phyloP scores from a whole-genome alignment of 2,888 invertebrate species.

The Branchinecta sandiegonensis region DNA sequence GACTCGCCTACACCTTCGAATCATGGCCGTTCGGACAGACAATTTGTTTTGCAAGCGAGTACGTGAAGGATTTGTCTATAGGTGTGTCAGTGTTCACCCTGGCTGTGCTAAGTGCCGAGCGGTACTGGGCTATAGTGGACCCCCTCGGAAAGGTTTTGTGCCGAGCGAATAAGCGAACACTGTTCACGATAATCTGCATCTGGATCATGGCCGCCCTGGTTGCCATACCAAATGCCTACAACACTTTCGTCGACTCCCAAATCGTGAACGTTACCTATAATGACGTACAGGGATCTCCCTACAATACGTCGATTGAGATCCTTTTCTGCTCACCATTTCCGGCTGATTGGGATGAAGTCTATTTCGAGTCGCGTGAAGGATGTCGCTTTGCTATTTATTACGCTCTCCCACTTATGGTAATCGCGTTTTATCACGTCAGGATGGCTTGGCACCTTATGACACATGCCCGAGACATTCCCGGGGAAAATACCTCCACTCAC shows the following conservation, averaged over 20 bases:
- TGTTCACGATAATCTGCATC: constrained; percentile 51
- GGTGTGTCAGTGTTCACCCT: constrained; percentile 86
- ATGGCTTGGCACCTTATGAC: constrained; percentile 74
- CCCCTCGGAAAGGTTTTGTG: constrained; percentile 60
- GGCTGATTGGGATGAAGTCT: constrained; percentile 39
- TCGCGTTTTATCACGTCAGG: constrained; percentile 68
- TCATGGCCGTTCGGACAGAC: constrained; percentile 40
- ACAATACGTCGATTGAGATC: constrained; percentile 35
- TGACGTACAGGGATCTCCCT: constrained; percentile 39
- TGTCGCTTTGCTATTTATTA: constrained; percentile 65
- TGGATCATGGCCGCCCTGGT: constrained; percentile 63
- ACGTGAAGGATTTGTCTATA: constrained; percentile 71
- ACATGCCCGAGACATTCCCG: constrained; percentile 65
- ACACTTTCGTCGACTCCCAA: constrained; percentile 45
- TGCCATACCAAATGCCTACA: constrained; percentile 61
- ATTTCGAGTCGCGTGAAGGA: constrained; percentile 50
- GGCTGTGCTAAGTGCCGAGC: constrained; percentile 73
- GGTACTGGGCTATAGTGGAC: constrained; percentile 81
- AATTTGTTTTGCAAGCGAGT: constrained; percentile 67
- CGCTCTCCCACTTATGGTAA: constrained; percentile 65
- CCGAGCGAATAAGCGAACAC: constrained; percentile 51
- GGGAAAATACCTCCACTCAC: constrained; percentile 39
- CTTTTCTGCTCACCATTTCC: constrained; percentile 62
- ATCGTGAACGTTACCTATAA: constrained; percentile 48
- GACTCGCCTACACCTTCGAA: constrained; percentile 34